Evolutionary conservation across 2,888 invertebrate genomes (phyloP).

Genomic region (Cryptosula pallasiana): DNA sequence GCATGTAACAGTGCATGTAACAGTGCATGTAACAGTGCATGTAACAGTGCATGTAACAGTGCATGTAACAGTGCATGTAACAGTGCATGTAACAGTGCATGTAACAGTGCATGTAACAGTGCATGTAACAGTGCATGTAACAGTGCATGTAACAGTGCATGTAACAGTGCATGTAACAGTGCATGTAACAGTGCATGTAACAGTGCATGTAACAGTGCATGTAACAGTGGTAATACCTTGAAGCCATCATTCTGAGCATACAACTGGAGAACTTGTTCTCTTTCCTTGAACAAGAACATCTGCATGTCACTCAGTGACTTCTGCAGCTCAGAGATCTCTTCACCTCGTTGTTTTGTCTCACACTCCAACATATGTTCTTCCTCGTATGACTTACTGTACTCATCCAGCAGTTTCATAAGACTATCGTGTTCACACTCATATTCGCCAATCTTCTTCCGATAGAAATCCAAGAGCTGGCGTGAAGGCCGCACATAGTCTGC

Average conservation of each 20-base stretch:
- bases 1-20: no score
- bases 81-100: no score
- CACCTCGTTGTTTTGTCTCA: conserved; percentile 51
- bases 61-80: no score
- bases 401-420: conserved; percentile 46
- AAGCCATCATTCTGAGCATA: conserved; percentile 55
- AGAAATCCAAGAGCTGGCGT: conserved; percentile 51
- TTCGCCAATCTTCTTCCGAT: conserved; percentile 52
- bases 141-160: no score
- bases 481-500: conserved; percentile 52
- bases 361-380: conserved; percentile 52
- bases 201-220: no score
- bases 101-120: no score
- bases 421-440: conserved; percentile 52
- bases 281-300: conserved; percentile 53
- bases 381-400: conserved; percentile 49
- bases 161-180: no score
- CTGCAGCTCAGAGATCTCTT: conserved; percentile 53
- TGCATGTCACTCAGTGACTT: conserved; percentile 55
- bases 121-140: no score
- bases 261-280: conserved; percentile 53
- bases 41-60: no score
- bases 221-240: conserved; percentile 39
- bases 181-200: no score
- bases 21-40: no score